Conservation (phyloP, 2,797 vertebrate species). For the Microctenopoma stevenorrisi region DNA sequence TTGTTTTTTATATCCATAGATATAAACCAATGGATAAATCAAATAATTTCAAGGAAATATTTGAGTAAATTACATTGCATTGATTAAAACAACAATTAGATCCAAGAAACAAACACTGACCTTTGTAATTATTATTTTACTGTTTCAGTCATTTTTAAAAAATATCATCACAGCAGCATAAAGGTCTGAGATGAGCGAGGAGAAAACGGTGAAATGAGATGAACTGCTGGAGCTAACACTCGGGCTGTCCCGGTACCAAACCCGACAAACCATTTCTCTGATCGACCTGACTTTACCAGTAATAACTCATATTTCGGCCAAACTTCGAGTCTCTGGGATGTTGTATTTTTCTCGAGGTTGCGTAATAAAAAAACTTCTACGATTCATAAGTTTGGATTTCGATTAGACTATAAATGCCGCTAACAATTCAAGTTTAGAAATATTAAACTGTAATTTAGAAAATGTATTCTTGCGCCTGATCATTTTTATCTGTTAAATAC, state of each 20-base stretch:
- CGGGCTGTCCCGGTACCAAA: no score
- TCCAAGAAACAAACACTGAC: constrained; percentile 24
- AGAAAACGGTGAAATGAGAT: neutral
- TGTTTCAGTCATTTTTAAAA: constrained; percentile 30
- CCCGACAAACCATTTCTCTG: neutral
- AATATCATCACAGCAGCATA: neutral
- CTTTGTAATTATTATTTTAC: constrained; percentile 30
- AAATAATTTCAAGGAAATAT: constrained; percentile 9
- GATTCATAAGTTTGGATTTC: neutral
- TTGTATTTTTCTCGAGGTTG: neutral
- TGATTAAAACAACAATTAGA: constrained; percentile 28
- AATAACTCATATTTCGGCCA: neutral
- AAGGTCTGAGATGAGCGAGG: neutral
- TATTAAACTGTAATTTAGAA: neutral
- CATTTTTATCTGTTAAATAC: no score
- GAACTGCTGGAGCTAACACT: neutral
- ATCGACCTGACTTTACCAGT: neutral
- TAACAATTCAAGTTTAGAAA: neutral
- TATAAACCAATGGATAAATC: constrained; percentile 31
- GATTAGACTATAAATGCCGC: neutral
- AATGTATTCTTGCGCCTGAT: no score
- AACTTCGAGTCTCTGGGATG: neutral
- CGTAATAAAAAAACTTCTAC: neutral
- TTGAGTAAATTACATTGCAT: neutral
- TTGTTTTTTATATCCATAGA: constrained; percentile 23